These are phyloP conservation scores for Sorex araneus DNA, from an alignment of 2,113 vertebrate species.

Conservation along the genomic window DNA sequence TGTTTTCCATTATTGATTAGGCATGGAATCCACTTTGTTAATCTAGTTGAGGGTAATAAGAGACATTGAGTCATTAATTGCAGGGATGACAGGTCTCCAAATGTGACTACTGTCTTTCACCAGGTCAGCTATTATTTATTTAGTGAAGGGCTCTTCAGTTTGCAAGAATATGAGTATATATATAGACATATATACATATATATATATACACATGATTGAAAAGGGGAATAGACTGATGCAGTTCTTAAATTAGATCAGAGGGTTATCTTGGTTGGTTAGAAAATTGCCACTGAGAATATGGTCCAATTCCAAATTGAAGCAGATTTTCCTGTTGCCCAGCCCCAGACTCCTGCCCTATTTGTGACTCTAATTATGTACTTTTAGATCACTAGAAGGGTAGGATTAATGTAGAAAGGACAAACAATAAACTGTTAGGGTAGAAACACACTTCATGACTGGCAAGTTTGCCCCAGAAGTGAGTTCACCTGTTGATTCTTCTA, in stretches of 20 bases:
- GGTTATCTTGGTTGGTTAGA: conserved; percentile 56
- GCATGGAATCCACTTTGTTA: conserved; percentile 91
- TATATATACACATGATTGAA: conserved; percentile 8
- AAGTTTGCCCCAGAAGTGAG: conserved; percentile 39
- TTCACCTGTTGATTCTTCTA: conserved; percentile 72
- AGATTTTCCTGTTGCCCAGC: not conserved
- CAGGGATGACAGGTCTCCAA: conserved; percentile 87
- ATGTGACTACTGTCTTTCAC: conserved; percentile 80
- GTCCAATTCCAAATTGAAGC: conserved; percentile 45
- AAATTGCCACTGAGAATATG: conserved; percentile 44
- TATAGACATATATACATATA: too few species aligned
- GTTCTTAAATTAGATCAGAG: conserved; percentile 54
- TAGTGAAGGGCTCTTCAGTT: conserved; percentile 70
- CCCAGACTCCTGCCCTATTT: not conserved
- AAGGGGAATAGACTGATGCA: not conserved
- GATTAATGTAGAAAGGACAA: not conserved
- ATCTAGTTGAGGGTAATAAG: conserved; percentile 92
- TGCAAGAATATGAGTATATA: conserved; percentile 55
- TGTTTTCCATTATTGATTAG: conserved; percentile 97
- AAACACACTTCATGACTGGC: not conserved
- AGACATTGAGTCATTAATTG: conserved; percentile 90
- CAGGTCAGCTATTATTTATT: conserved; percentile 89
- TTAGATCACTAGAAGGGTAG: not conserved
- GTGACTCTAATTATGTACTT: not conserved
- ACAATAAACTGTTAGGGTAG: not conserved